Evolutionary conservation across 2,888 invertebrate genomes (phyloP).

Genomic region (Protodeltote pygarga): DNA sequence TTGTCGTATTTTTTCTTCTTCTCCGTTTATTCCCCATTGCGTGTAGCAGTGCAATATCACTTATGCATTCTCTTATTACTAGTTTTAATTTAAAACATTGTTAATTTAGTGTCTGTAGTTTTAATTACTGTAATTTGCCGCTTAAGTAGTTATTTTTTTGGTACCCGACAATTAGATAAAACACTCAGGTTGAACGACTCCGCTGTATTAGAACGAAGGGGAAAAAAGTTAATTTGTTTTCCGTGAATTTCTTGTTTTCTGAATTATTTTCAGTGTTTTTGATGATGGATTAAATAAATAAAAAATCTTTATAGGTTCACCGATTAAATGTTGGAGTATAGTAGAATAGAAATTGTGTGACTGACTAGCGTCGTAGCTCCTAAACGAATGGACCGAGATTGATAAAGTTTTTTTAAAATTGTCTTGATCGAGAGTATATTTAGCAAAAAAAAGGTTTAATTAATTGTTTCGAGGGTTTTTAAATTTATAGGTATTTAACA

Average conservation of each 20-base stretch:
- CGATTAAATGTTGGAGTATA: too few species aligned
- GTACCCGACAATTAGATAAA: conserved; percentile 42
- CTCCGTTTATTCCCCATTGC: conserved; percentile 38
- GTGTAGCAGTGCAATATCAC: conserved; percentile 47
- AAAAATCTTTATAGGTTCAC: too few species aligned
- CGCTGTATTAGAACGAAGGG: conserved; percentile 7
- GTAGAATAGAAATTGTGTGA: not conserved
- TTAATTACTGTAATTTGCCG: conserved; percentile 49
- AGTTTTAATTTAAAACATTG: conserved; percentile 45
- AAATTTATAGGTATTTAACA: too few species aligned
- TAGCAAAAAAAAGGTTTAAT: too few species aligned
- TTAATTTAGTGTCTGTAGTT: conserved; percentile 48
- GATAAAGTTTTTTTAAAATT: too few species aligned
- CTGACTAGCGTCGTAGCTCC: too few species aligned
- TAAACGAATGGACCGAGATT: too few species aligned
- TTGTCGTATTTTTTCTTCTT: conserved; percentile 20
- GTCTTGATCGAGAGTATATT: too few species aligned
- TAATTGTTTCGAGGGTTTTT: too few species aligned
- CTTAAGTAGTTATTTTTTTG: conserved; percentile 42
- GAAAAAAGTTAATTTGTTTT: conserved; percentile 32
- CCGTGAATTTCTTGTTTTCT: conserved; percentile 25
- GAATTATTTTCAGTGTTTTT: conserved; percentile 16
- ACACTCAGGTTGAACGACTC: conserved; percentile 39
- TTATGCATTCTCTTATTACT: conserved; percentile 38
- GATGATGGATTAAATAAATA: too few species aligned